Evolutionary conservation across 2,113 vertebrate species (phyloP).

Genomic region (Ibidorhyncha struthersii): DNA sequence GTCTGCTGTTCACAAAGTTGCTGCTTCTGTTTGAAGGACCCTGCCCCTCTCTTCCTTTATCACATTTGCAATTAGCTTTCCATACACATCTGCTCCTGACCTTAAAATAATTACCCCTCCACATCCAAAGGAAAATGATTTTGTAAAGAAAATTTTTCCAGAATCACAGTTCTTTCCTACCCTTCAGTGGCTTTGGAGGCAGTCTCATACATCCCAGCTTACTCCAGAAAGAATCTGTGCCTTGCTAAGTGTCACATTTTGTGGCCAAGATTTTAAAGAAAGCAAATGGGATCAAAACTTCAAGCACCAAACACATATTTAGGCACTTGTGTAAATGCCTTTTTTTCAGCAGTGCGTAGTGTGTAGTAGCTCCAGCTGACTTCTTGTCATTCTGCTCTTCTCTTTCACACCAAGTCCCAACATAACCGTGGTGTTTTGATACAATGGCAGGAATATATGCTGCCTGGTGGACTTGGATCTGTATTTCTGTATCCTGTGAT

Average conservation of each 20-base stretch:
- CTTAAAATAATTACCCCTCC: neutral
- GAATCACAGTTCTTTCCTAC: constrained; percentile 1
- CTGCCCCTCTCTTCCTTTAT: neutral
- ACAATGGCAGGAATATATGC: neutral
- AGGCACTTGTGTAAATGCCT: neutral
- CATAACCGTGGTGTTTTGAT: rapidly evolving
- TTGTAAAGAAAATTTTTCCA: constrained; percentile 5
- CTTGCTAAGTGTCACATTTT: neutral
- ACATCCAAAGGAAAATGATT: neutral
- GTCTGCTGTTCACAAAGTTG: neutral
- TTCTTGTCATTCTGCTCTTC: neutral
- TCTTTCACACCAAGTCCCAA: neutral
- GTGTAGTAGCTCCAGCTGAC: neutral
- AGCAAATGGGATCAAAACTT: neutral
- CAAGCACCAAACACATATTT: neutral
- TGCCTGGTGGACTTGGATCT: neutral
- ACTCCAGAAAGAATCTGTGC: neutral
- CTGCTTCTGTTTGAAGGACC: constrained; percentile 6
- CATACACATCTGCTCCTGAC: neutral
- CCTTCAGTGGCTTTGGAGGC: neutral
- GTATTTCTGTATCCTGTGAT: neutral
- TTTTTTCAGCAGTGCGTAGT: neutral
- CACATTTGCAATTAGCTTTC: constrained; percentile 28
- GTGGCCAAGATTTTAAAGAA: neutral
- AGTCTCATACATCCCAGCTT: neutral